Evolutionary conservation across 2,888 invertebrate species (phyloP).

Genomic region (Strigamia maritima): DNA sequence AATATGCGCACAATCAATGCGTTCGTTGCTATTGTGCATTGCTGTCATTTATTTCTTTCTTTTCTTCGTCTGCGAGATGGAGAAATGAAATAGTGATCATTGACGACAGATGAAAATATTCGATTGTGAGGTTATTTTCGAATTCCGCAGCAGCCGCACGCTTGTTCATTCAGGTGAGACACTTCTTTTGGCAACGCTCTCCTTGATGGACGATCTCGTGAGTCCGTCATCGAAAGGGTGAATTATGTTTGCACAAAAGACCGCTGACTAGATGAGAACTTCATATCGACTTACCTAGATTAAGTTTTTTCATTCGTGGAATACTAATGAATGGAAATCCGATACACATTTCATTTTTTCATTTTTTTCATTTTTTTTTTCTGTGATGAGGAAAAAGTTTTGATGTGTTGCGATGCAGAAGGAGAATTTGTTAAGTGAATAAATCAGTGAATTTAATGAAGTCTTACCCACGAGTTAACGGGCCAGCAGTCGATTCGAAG

Average conservation of each 20-base stretch:
- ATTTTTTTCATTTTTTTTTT: not conserved
- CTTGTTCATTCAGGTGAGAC: conserved; percentile 10
- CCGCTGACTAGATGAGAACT: conserved; percentile 2
- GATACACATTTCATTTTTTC: not conserved
- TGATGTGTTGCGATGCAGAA: not conserved
- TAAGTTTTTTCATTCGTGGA: not conserved
- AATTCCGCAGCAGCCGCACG: not conserved
- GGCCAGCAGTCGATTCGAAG: not conserved
- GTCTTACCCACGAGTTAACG: not conserved
- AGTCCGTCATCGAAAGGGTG: conserved; percentile 10
- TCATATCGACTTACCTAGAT: not conserved
- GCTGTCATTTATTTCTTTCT: not conserved
- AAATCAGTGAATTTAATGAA: conserved; percentile 2
- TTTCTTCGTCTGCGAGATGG: not conserved
- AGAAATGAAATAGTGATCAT: conserved; percentile 3
- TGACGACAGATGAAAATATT: conserved; percentile 1
- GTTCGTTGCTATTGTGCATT: not conserved
- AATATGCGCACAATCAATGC: not conserved
- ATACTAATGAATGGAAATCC: conserved; percentile 9
- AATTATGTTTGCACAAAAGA: conserved; percentile 15
- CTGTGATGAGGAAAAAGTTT: not conserved
- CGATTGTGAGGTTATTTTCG: conserved; percentile 6
- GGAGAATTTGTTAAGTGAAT: conserved; percentile 5
- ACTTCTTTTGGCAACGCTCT: not conserved
- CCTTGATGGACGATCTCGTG: conserved; percentile 3